Conservation (phyloP, 2,113 vertebrate species). For the Rhinoptilus africanus region DNA sequence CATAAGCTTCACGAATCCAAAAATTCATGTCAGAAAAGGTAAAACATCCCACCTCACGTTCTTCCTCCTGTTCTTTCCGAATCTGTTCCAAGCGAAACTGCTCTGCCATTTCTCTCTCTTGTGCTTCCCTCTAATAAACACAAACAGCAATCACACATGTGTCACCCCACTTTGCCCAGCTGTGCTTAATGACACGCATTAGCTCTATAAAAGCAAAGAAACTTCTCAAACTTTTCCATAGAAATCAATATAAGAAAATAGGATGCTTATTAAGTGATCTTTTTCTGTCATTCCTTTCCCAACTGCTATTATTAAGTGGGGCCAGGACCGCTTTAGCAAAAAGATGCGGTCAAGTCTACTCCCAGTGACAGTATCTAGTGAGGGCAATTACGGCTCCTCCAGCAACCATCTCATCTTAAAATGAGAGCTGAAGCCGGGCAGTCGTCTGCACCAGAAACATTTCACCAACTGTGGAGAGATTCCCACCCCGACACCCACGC, state of each 20-base stretch:
- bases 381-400: neutral
- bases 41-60: slow-evolving; percentile 86
- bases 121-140: slow-evolving; percentile 89
- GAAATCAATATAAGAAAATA: neutral
- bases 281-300: neutral
- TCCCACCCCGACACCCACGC: neutral
- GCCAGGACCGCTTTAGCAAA: neutral
- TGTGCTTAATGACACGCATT: neutral
- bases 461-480: neutral
- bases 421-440: neutral
- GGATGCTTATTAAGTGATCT: neutral
- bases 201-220: neutral
- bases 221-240: neutral
- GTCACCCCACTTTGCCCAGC: neutral
- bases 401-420: neutral
- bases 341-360: neutral
- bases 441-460: neutral
- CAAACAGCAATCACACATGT: neutral
- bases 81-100: slow-evolving; percentile 94
- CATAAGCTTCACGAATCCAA: neutral
- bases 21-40: neutral
- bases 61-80: slow-evolving; percentile 94
- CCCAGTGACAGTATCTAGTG: neutral
- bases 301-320: neutral
- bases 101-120: slow-evolving; percentile 96